Percentiles rank a stretch among this genome's conserved stretches.
Conservation (phyloP, 2,888 invertebrate genomes). For the Dioctria rufipes region DNA sequence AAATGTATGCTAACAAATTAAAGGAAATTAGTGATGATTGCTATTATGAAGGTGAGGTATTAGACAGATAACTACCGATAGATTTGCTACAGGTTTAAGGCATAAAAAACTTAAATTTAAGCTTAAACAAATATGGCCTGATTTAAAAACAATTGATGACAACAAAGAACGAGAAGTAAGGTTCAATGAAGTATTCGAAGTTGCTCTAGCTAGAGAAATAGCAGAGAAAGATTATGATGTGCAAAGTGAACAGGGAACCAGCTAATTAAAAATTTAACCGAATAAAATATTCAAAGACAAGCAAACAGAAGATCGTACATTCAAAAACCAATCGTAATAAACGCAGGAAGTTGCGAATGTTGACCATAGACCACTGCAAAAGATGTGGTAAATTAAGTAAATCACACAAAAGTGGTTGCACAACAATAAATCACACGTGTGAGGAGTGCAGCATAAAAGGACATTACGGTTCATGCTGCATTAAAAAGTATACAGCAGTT, state of each 20-base stretch:
- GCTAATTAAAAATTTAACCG: too few relatives aligned
- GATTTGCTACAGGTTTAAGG: constrained; percentile 29
- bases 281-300: too few relatives aligned
- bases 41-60: not conserved
- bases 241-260: not conserved
- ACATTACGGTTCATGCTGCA: constrained; percentile 21
- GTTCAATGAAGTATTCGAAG: constrained; percentile 15
- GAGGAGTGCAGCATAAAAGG: constrained; percentile 16
- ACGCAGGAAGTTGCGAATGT: too few relatives aligned
- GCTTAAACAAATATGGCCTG: constrained; percentile 28
- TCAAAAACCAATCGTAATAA: too few relatives aligned
- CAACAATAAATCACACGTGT: constrained; percentile 4
- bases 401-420: not conserved
- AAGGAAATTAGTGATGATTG: constrained; percentile 13
- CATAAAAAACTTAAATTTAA: constrained; percentile 9
- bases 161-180: not conserved
- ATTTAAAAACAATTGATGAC: constrained; percentile 17
- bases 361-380: not conserved
- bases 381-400: constrained; percentile 5
- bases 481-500: not conserved
- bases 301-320: too few relatives aligned
- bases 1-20: not conserved
- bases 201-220: constrained; percentile 9
- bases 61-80: constrained; percentile 21
- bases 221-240: constrained; percentile 2